Evolutionary conservation across 2,797 vertebrate genomes (phyloP), one percentile per base, ranked within the genome.

Genomic region (Sebastes iracundus): DNA sequence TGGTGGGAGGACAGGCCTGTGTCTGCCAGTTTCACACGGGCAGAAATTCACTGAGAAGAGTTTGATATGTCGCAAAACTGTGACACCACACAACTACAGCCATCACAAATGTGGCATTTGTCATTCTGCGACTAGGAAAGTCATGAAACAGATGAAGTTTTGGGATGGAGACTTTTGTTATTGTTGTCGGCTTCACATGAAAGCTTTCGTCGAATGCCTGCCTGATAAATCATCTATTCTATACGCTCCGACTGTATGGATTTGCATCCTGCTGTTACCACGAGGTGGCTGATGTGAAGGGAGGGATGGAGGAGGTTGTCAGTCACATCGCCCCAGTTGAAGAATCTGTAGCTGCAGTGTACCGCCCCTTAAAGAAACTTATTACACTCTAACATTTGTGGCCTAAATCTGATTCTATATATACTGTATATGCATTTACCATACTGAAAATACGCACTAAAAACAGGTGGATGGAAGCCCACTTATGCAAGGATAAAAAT

Each of bases 1-100:
- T 76, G 73, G 68, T 71, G 88, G 85, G 67, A 82, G 83, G 85
- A 72, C 73, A 52, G 27, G 71, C 62, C 66, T 86, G 72, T 13
- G 76, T 87, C 81, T 88, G 85, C 33, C 84, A 72, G 81, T 77
- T 71, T 61, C 60, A 63, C 64, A n/a, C 62, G 33, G 74, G 61
- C 80, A 89, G 81, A 87, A 30, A 72, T 66, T 75, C 73, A 33
- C 67, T 20, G 63, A 81, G 46, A 67, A 61, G 75, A 82, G 74
- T 79, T 61, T 75, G 82, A 83, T 64, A 72, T 56, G 80, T 75
- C 18, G 20, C 63, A 72, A 69, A 80, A 77, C 9, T 35, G 77
- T 69, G 35, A 85, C 71, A 79, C 68, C 32, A 69, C 35, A 35
- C 13, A 81, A 58, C 42, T n/a, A 32, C 77, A 82, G 64, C 77